Evolutionary conservation across 2,113 vertebrate species (phyloP).

Genomic region (Otolemur garnettii): DNA sequence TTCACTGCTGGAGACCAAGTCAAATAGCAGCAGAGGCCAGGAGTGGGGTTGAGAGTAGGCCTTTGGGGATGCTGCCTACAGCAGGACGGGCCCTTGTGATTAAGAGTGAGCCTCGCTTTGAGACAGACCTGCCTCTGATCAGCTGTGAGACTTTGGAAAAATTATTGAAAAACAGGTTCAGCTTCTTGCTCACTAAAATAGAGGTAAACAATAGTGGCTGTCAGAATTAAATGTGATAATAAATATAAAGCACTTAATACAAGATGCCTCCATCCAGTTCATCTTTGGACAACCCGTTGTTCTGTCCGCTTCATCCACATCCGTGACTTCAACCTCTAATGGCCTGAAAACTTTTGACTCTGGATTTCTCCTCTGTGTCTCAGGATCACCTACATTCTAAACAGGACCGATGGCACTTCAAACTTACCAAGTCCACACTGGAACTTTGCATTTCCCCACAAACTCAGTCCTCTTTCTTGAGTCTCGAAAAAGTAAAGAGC

Average conservation of each 20-base stretch:
- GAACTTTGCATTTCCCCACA: not conserved
- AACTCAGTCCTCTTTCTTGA: not conserved
- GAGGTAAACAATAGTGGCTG: not conserved
- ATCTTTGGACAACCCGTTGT: not conserved
- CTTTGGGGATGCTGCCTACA: not conserved
- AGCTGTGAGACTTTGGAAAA: not conserved
- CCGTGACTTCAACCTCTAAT: not conserved
- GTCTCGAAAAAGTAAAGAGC: not conserved
- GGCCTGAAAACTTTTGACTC: not conserved
- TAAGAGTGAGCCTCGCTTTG: not conserved
- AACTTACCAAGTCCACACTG: not conserved
- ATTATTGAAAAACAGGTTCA: constrained; percentile 19
- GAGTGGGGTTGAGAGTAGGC: not conserved
- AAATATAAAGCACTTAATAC: not conserved
- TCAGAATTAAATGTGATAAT: not conserved
- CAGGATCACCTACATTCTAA: not conserved
- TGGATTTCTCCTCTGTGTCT: not conserved
- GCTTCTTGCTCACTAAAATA: constrained; percentile 33
- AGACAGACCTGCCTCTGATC: not conserved
- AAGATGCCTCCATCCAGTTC: not conserved
- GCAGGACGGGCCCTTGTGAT: not conserved
- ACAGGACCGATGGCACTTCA: not conserved
- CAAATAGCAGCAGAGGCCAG: not conserved
- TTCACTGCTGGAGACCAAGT: not conserved
- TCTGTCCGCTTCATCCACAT: not conserved